These are phyloP conservation scores for Trachelus troglodyta DNA, from an alignment of 2,888 invertebrate species.

Conservation along the genomic window DNA sequence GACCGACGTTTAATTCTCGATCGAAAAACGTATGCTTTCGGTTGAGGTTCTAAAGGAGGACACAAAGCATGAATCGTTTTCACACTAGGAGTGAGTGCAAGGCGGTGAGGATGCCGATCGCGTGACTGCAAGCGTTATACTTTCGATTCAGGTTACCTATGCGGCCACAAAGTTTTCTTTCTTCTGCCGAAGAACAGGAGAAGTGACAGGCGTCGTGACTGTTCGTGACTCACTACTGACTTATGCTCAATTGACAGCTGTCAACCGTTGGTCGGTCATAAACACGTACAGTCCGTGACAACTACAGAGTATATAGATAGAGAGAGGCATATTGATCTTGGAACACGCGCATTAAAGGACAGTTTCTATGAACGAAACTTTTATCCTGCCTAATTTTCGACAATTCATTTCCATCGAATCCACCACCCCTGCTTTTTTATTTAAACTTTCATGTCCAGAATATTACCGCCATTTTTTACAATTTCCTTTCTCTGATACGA, in stretches of 20 bases:
- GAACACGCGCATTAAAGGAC: neutral
- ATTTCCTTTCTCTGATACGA: neutral
- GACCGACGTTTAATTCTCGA: conserved; percentile 25
- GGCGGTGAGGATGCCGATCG: conserved; percentile 26
- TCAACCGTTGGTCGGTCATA: conserved; percentile 41
- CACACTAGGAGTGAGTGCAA: conserved; percentile 24
- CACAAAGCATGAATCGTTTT: conserved; percentile 29
- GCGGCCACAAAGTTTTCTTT: conserved; percentile 24
- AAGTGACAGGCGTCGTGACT: conserved; percentile 32
- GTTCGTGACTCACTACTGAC: conserved; percentile 45
- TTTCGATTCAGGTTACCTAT: conserved; percentile 27
- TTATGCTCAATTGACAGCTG: conserved; percentile 47
- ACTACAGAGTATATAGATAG: conserved; percentile 35
- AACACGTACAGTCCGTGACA: conserved; percentile 36
- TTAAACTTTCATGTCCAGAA: neutral
- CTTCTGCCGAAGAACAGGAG: neutral
- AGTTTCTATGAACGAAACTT: neutral
- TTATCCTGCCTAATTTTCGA: neutral
- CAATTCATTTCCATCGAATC: neutral
- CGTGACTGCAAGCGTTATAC: neutral
- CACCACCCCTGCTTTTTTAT: neutral
- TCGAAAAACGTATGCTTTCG: conserved; percentile 28
- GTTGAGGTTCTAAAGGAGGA: conserved; percentile 31
- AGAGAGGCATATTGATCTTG: conserved; percentile 38
- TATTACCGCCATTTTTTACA: neutral